Conservation (phyloP, 2,888 invertebrate species). For the Melanargia galathea region DNA sequence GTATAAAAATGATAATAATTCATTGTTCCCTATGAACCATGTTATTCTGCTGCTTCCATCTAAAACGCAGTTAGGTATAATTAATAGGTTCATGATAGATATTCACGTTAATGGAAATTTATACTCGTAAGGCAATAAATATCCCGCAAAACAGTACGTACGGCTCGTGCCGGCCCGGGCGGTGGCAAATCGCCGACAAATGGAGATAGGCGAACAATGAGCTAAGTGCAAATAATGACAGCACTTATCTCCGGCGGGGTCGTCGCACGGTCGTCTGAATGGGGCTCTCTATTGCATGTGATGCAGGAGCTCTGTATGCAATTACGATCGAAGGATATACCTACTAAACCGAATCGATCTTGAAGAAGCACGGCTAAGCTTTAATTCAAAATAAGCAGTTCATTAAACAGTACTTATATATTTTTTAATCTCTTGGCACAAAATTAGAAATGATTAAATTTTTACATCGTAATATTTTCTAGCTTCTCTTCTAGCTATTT, state of each 20-base stretch:
- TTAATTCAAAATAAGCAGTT: neutral
- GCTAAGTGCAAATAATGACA: constrained; percentile 64
- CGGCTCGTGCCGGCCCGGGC: constrained; percentile 25
- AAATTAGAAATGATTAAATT: too few species aligned
- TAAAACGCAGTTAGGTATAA: too few species aligned
- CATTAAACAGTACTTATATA: too few species aligned
- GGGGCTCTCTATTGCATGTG: constrained; percentile 21
- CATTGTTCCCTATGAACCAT: too few species aligned
- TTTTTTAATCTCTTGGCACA: too few species aligned
- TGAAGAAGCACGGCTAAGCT: neutral
- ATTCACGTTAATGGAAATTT: neutral
- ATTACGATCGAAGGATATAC: constrained; percentile 15
- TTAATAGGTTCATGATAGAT: too few species aligned
- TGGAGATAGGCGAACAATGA: constrained; percentile 53
- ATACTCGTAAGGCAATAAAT: constrained; percentile 32
- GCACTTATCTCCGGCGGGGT: constrained; percentile 41
- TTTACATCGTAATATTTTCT: too few species aligned
- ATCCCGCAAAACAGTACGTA: constrained; percentile 37
- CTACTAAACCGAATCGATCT: neutral
- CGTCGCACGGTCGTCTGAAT: constrained; percentile 16
- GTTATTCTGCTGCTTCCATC: too few species aligned
- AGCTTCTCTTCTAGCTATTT: too few species aligned
- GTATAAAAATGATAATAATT: too few species aligned
- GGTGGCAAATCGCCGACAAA: constrained; percentile 52
- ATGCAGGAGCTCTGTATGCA: constrained; percentile 10